These are phyloP conservation scores for Sander vitreus DNA, from an alignment of 2,113 vertebrate species.

Conservation along the genomic window DNA sequence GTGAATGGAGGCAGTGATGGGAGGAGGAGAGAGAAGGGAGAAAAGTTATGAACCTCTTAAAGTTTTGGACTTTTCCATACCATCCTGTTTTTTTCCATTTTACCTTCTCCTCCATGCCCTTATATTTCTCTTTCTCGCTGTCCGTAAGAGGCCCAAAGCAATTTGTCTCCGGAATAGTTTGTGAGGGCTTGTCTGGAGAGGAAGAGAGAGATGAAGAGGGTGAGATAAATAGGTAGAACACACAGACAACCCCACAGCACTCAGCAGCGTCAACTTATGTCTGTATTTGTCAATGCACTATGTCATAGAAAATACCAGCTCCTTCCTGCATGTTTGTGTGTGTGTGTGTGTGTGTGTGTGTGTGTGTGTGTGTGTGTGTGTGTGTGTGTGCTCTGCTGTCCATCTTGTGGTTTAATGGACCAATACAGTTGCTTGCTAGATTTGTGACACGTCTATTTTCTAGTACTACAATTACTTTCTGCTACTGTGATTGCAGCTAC, in stretches of 20 bases:
- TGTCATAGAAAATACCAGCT: slow-evolving; percentile 10
- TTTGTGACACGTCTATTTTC: background rate
- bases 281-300: background rate
- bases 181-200: slow-evolving; percentile 10
- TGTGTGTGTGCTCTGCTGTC: slow-evolving; percentile 12
- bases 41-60: slow-evolving; percentile 30
- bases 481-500: background rate
- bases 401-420: slow-evolving; percentile 13
- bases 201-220: background rate
- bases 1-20: slow-evolving; percentile 27
- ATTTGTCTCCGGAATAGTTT: slow-evolving; percentile 41
- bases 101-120: background rate
- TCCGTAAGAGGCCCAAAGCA: slow-evolving; percentile 1
- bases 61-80: slow-evolving; percentile 27
- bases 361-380: background rate
- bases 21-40: background rate
- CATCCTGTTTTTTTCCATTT: background rate
- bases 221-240: background rate
- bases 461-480: background rate
- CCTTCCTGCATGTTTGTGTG: background rate
- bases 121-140: background rate
- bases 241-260: slow-evolving; percentile 5
- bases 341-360: background rate
- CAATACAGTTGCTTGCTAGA: slow-evolving; percentile 6
- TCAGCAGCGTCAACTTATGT: slow-evolving; percentile 20